Conservation (phyloP, 2,888 invertebrate species). For the Morinoia aosen region DNA sequence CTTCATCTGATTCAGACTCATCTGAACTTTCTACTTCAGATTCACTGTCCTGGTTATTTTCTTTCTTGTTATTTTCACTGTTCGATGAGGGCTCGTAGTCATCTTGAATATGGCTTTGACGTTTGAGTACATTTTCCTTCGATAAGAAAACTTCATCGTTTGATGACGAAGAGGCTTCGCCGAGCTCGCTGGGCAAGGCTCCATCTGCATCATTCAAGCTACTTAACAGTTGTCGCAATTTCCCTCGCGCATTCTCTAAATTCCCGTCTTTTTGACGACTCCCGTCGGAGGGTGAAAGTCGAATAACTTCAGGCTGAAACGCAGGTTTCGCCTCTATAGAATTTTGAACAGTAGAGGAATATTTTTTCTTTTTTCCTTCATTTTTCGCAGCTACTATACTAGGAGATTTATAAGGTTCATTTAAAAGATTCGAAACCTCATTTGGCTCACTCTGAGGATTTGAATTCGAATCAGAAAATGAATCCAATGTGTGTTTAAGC, state of each 20-base stretch:
- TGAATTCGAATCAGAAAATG: neutral
- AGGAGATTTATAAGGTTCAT: neutral
- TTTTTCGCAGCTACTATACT: neutral
- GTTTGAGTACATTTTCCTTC: neutral
- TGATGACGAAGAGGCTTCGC: neutral
- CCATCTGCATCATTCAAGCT: neutral
- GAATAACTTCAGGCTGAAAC: neutral
- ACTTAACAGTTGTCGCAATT: neutral
- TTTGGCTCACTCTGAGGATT: neutral
- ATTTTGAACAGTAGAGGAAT: neutral
- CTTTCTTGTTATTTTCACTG: neutral
- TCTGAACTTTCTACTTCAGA: conserved; percentile 26
- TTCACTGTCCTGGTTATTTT: neutral
- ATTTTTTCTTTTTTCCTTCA: neutral
- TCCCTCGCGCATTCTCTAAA: neutral
- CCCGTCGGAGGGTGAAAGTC: neutral
- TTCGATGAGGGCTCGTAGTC: neutral
- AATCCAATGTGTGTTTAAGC: neutral
- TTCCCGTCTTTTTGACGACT: neutral
- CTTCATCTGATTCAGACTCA: conserved; percentile 18
- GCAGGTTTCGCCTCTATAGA: neutral
- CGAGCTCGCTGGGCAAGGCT: neutral
- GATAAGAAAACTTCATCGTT: neutral
- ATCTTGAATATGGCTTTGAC: neutral
- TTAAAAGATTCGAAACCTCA: neutral